Conservation (phyloP, 2,797 vertebrate genomes). For the Takifugu rubripes region DNA sequence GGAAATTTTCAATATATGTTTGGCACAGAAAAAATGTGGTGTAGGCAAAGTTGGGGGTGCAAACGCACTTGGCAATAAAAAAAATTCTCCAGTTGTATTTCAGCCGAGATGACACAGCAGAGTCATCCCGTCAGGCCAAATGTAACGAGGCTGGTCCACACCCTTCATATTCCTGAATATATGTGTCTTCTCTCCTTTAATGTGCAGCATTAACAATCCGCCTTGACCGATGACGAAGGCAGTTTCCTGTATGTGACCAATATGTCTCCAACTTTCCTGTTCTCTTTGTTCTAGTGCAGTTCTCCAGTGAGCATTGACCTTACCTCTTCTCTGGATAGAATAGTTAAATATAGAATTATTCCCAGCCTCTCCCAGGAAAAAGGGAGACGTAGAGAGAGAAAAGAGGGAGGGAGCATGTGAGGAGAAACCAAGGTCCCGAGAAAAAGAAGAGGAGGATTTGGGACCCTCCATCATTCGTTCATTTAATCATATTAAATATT, state of each 20-base stretch:
- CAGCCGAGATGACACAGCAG: slow-evolving; percentile 26
- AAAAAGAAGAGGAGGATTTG: neutral
- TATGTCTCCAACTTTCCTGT: slow-evolving; percentile 2
- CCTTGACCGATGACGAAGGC: slow-evolving; percentile 14
- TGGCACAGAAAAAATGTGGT: slow-evolving; percentile 43
- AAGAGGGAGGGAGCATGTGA: neutral
- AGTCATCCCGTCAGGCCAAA: slow-evolving; percentile 7
- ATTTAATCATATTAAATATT: slow-evolving; percentile 1
- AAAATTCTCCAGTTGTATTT: slow-evolving; percentile 24
- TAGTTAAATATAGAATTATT: slow-evolving; percentile 61
- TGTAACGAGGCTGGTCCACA: neutral
- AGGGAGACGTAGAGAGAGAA: slow-evolving; percentile 17
- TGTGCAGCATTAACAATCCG: slow-evolving; percentile 20
- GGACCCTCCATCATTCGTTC: slow-evolving; percentile 4
- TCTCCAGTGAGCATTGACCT: slow-evolving; percentile 54
- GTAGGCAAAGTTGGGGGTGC: slow-evolving; percentile 35
- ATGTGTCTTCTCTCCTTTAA: slow-evolving; percentile 2
- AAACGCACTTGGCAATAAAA: slow-evolving; percentile 33
- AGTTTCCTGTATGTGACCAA: neutral
- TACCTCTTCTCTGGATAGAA: slow-evolving; percentile 44
- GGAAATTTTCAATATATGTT: slow-evolving; percentile 36
- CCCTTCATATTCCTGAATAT: slow-evolving; percentile 16
- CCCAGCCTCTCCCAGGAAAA: slow-evolving; percentile 39
- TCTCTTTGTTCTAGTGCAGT: slow-evolving; percentile 41
- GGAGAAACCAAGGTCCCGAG: slow-evolving; percentile 7